Evolutionary conservation across 2,797 vertebrate genomes (phyloP).

Genomic region (Diplodus puntazzo): DNA sequence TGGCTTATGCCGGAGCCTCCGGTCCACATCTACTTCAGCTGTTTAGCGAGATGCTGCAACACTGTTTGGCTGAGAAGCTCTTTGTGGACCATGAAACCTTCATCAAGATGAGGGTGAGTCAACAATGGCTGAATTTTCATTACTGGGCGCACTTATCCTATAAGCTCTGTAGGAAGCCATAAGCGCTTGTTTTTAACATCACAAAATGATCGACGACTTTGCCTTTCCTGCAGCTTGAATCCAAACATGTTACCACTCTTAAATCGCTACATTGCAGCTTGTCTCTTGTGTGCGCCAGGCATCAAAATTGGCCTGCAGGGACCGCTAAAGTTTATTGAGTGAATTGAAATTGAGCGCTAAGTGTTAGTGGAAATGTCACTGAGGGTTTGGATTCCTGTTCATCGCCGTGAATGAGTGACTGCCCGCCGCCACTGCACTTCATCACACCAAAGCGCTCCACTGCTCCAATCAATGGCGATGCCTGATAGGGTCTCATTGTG

Average conservation of each 20-base stretch:
- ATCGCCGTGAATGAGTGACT: slow-evolving; percentile 63
- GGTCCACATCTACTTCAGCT: no score
- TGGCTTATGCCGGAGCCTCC: no score
- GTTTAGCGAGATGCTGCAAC: no score
- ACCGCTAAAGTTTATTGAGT: slow-evolving; percentile 62
- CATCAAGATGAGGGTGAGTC: no score
- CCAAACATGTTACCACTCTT: slow-evolving; percentile 1
- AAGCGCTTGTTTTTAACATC: neutral
- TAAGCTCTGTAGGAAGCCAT: neutral
- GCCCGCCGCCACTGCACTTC: slow-evolving; percentile 60
- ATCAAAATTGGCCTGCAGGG: slow-evolving; percentile 44
- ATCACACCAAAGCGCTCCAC: slow-evolving; percentile 62
- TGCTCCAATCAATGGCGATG: slow-evolving; percentile 69
- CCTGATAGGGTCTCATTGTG: slow-evolving; percentile 45
- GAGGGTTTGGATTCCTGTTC: slow-evolving; percentile 67
- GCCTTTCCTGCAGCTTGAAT: neutral
- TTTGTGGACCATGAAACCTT: no score
- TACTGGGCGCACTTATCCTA: no score
- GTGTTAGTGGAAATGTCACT: slow-evolving; percentile 66
- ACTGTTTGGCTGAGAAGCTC: no score
- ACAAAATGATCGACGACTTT: neutral
- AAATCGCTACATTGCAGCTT: neutral
- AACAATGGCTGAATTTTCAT: no score
- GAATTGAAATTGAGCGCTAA: slow-evolving; percentile 66
- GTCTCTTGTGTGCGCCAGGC: slow-evolving; percentile 11